These are phyloP conservation scores for Choristoneura rosaceana DNA, from an alignment of 2,888 invertebrate species.

Conservation along the genomic window DNA sequence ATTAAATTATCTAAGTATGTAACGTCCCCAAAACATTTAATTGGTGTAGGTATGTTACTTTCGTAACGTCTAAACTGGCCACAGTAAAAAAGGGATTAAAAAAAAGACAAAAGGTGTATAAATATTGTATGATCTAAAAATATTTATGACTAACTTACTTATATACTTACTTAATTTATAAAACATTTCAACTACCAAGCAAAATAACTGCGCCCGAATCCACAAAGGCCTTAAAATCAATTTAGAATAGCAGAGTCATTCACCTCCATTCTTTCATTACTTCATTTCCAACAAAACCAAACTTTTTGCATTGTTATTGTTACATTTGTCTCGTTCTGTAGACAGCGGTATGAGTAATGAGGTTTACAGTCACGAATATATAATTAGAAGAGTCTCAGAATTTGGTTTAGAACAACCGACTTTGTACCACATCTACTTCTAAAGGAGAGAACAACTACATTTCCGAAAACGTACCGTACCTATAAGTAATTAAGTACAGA, in stretches of 20 bases:
- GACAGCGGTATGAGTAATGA: conserved; percentile 6
- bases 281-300: conserved; percentile 9
- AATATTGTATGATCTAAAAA: too few relatives aligned
- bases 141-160: too few relatives aligned
- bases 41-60: too few relatives aligned
- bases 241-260: conserved; percentile 22
- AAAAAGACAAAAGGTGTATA: too few relatives aligned
- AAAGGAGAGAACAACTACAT: too few relatives aligned
- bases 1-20: too few relatives aligned
- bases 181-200: neutral
- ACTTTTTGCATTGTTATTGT: conserved; percentile 16
- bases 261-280: conserved; percentile 17
- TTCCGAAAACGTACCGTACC: too few relatives aligned
- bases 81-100: too few relatives aligned
- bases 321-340: conserved; percentile 5
- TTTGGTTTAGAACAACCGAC: neutral
- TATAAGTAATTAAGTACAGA: too few relatives aligned
- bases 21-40: too few relatives aligned
- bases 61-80: too few relatives aligned
- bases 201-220: neutral
- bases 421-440: too few relatives aligned
- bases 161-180: neutral
- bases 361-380: conserved; percentile 8
- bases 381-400: neutral
- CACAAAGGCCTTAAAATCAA: conserved; percentile 29